Evolutionary conservation across 2,797 vertebrate genomes (phyloP), one percentile per base, ranked within the genome.

Genomic region (Agapornis canus): DNA sequence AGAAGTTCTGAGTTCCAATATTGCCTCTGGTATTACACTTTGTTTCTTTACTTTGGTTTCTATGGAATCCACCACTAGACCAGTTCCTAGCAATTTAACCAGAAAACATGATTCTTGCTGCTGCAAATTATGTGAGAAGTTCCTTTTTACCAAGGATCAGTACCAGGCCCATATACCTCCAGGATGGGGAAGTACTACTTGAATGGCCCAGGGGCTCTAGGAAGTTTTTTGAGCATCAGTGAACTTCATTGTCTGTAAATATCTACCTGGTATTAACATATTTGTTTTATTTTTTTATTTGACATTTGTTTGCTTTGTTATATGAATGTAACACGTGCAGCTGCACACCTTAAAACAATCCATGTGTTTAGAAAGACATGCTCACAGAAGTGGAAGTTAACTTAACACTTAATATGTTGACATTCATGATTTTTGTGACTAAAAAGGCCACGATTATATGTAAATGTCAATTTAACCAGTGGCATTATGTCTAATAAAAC

Each of bases 401-500:
- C 89, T 95, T 97, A 96, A 93, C 40, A 76, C 37, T 71, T 95
- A 84, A 76, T 89, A 87, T 84, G 73, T 91, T 88, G 60, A 59
- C 81, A 26, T 39, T 89, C n/a, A 26, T 90, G 26, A 95, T 93
- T 96, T 94, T 48, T 95, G 45, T 96, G 94, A 96, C 95, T 86
- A 8, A 94, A 92, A 77, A 76, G 64, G 42, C 80, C 77, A n/a
- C 72, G 88, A 95, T 90, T 81, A 19, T 83, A 64, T 47, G 29
- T 76, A 81, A 94, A 45, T 88, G 68, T 89, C n/a, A 77, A 21
- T 86, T 94, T 96, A 76, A 52, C 42, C 10, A 72, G 18, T 77
- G 15, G 79, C 80, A 90, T 88, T 96, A 95, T 95, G n/a, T 68
- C 69, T 95, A 97, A 97, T 97, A 97, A 98, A 98, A 81, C 9